Evolutionary conservation across 2,888 invertebrate species (phyloP).

Genomic region (Epinotia nisella): DNA sequence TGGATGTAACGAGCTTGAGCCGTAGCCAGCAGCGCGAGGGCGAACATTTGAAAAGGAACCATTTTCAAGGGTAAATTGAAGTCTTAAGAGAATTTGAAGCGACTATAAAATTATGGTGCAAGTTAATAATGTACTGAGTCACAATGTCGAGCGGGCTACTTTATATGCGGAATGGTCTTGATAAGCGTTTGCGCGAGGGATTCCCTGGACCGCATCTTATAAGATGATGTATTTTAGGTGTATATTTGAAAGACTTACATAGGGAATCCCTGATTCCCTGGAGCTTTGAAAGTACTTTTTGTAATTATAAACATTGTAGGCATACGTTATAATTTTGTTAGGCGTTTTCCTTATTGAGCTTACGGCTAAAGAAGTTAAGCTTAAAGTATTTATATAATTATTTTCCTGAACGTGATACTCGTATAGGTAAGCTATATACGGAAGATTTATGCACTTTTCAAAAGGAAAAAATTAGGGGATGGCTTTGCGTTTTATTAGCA

Average conservation of each 20-base stretch:
- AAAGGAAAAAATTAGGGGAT: too few relatives aligned
- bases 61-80: neutral
- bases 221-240: neutral
- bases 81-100: too few relatives aligned
- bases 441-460: too few relatives aligned
- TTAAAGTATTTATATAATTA: too few relatives aligned
- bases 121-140: constrained; percentile 17
- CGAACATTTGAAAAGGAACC: constrained; percentile 6
- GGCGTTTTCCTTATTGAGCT: neutral
- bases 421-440: too few relatives aligned
- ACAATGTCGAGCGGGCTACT: neutral
- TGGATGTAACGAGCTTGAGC: constrained; percentile 16
- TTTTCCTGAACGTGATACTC: too few relatives aligned
- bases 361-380: neutral
- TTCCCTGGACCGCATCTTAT: constrained; percentile 5
- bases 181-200: constrained; percentile 14
- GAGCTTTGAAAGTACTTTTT: neutral
- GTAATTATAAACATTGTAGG: neutral
- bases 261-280: constrained; percentile 13
- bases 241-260: neutral
- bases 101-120: neutral
- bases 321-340: neutral
- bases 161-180: constrained; percentile 3
- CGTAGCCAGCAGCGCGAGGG: constrained; percentile 9
- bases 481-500: too few relatives aligned